Evolutionary conservation across 2,888 invertebrate genomes (phyloP), one percentile per base, ranked within the genome.

Genomic region (Amphipyra berbera): DNA sequence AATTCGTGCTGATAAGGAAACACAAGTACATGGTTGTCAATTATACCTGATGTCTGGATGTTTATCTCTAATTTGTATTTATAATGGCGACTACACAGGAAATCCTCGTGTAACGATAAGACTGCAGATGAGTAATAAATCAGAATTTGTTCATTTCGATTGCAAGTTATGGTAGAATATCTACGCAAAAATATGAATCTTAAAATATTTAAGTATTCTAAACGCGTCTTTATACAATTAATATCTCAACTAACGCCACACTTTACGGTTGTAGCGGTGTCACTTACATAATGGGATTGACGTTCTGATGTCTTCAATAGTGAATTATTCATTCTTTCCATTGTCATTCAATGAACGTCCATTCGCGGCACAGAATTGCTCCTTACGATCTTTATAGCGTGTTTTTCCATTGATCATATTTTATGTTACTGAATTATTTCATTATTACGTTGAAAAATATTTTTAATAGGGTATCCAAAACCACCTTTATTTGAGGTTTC

Each of bases 211-310:
- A 15, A 7, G n/a, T 52, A 76, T 72, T 58, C 73, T 47, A 1
- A 52, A 21, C 67, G 50, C 73, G 46, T 50, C 30, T 44, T 55
- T 48, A 0, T 42, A 48, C 54, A 72, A 76, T 76, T 71, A 71
- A 71, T 65, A 71, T 21, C 47, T 76, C 76, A 54, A 30, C 46
- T 72, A 71, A 76, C 73, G 70, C 70, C 73, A 71, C 73, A 72
- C 27, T 76, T 76, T 52, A 71, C 77, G 73, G 54, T 64, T 48
- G 53, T 55, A 58, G 77, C 76, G 49, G 41, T 71, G 71, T 72
- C 77, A 71, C 73, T 76, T 76, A 71, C 73, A 76, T 76, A 76
- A 70, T 70, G 66, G 73, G 70, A 72, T 70, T 76, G 70, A 71
- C 70, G 72, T 76, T 71, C 66, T 46, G 44, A 55, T 47, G 54